Conservation (phyloP, 1,140 invertebrate species). For the Tetraneura akinire region DNA sequence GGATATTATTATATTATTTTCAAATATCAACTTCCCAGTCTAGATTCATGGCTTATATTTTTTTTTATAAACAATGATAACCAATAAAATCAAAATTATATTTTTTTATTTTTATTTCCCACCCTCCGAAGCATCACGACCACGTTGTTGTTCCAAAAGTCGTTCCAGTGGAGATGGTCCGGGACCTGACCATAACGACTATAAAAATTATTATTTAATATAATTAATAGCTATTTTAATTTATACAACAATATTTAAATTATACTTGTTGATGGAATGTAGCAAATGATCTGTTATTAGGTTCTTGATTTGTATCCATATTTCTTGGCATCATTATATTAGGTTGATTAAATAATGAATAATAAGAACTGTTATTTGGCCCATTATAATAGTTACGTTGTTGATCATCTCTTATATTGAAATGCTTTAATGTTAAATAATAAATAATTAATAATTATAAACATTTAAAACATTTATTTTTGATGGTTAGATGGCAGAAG, state of each 20-base stretch:
- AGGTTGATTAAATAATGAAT: conserved; percentile 50
- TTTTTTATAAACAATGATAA: neutral
- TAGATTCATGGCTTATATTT: neutral
- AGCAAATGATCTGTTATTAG: conserved; percentile 35
- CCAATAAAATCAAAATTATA: neutral
- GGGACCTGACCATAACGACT: conserved; percentile 77
- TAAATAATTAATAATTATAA: neutral
- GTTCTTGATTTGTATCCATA: conserved; percentile 33
- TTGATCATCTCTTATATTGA: conserved; percentile 46
- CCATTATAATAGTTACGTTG: conserved; percentile 37
- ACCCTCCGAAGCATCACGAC: conserved; percentile 34
- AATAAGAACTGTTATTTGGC: conserved; percentile 39
- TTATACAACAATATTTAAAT: neutral
- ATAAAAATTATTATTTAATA: conserved; percentile 53
- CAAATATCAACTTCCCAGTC: neutral
- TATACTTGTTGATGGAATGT: conserved; percentile 40
- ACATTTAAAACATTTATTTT: neutral
- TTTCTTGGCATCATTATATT: conserved; percentile 39
- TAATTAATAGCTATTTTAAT: neutral
- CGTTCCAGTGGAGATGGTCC: conserved; percentile 77
- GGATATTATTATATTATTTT: neutral
- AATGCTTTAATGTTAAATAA: conserved; percentile 21
- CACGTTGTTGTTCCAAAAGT: conserved; percentile 73
- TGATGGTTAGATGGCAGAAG: no score
- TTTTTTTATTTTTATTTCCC: neutral